These are phyloP conservation scores for Tipula unca DNA, from an alignment of 2,888 invertebrate species.

Conservation along the genomic window DNA sequence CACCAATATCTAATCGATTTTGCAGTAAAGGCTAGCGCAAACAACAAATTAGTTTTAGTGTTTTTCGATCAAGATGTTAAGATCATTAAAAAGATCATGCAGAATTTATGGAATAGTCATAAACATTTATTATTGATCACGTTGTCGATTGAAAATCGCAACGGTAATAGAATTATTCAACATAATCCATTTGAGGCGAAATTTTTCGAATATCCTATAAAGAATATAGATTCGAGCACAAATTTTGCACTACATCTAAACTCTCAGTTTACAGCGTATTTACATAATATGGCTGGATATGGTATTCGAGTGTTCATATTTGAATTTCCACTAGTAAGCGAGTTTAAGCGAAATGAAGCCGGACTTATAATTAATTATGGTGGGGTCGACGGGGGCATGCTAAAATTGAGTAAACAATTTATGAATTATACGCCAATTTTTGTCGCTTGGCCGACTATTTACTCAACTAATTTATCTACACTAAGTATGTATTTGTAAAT, in stretches of 20 bases:
- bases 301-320: neutral
- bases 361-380: neutral
- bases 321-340: neutral
- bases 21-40: neutral
- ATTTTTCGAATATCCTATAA: neutral
- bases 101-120: neutral
- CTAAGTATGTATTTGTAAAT: neutral
- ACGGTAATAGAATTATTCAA: neutral
- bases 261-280: neutral
- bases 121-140: neutral
- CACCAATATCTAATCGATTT: neutral
- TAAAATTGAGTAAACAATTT: neutral
- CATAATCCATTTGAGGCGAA: neutral
- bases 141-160: neutral
- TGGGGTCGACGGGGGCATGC: neutral
- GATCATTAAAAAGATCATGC: neutral
- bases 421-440: slow-evolving; percentile 15
- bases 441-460: neutral
- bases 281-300: neutral
- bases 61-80: neutral
- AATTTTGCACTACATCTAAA: neutral
- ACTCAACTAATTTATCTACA: neutral
- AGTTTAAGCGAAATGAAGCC: neutral
- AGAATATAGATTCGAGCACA: neutral
- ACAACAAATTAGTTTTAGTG: neutral